Evolutionary conservation across 1,140 invertebrate species (phyloP).

Genomic region (Drosophila kepulauana): DNA sequence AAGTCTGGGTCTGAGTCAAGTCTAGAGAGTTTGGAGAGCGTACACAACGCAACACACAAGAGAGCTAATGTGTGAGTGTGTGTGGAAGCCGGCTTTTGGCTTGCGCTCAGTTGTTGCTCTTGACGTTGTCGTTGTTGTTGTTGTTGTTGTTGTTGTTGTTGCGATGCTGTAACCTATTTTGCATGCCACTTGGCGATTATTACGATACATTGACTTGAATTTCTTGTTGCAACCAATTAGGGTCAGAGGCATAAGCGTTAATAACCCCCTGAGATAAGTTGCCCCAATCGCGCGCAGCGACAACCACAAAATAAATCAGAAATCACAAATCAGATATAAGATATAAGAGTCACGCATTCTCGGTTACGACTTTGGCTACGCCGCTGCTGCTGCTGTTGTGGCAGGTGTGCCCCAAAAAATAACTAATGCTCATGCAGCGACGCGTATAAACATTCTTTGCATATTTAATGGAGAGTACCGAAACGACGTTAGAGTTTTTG

Average conservation of each 20-base stretch:
- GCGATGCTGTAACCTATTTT: conserved; percentile 82
- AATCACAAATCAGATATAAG: conserved; percentile 39
- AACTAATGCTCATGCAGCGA: conserved; percentile 39
- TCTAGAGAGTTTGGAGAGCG: conserved; percentile 17
- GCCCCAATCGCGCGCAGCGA: not conserved
- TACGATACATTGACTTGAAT: conserved; percentile 53
- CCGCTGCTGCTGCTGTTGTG: not conserved
- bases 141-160: conserved; percentile 16
- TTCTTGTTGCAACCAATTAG: conserved; percentile 68
- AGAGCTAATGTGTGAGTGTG: conserved; percentile 8
- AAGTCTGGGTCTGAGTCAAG: conserved; percentile 24
- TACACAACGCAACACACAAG: not conserved
- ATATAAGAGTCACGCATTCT: conserved; percentile 41
- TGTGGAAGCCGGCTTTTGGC: conserved; percentile 45
- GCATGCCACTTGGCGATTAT: conserved; percentile 67
- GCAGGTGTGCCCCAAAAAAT: conserved; percentile 40
- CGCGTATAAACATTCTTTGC: conserved; percentile 50
- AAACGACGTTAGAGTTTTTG: conserved; percentile 16
- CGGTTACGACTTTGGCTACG: conserved; percentile 13
- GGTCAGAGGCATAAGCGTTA: conserved; percentile 56
- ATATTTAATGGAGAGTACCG: conserved; percentile 49
- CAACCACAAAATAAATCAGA: conserved; percentile 10
- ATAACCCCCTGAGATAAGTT: conserved; percentile 20
- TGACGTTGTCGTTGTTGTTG: not conserved
- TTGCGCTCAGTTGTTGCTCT: conserved; percentile 32